Base-by-base conservation (phyloP, 2,888 invertebrate genomes). In the Meteorus colon region DNA sequence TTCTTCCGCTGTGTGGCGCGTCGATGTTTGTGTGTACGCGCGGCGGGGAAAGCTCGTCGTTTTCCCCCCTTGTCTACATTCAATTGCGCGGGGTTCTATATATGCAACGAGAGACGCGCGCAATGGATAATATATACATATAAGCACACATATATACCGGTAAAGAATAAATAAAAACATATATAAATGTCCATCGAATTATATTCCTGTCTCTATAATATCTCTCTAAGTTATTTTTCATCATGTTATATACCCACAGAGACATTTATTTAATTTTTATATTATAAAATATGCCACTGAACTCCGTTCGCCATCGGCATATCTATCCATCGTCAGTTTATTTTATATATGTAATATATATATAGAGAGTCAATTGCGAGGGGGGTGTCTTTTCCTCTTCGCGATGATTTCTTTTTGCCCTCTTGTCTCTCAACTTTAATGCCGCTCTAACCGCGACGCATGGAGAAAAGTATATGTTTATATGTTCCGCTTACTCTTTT, bases 1-100 rank as follows among this genome's bases (percentile, higher is more conserved):
- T 81, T 83, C 83, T 84, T 83, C 83, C 83, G 82, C 78, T 79
- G 72, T 78, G 77, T 55, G 55, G 19, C 19, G 73, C 73, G 78
- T 77, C 75, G 75, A 78, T 75, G 77, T 78, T 78, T 73, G 55
- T 55, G 55, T 55, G 55, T 55, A 55, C 55, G 24, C 2, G 6
- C 55, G 75, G 71, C 68, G 78, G 79, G 76, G 79, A 81, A 81
- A 81, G 80, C 80, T 77, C 73, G 74, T 65, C 19, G 55, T 55
- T 55, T 16, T n/a, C 63, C 48, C 55, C 71, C 66, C 37, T 34
- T 37, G 37, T 74, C 68, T 60, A 68, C 68, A 66, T 66, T 45
- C 19, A 68, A 62, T 27, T 65, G 37, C 45, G 27, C 37, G 62
- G 29, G 19, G 31, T 34, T 24, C 31, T 62, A 62, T 62, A 62